A percentile compares a stretch with the other conserved stretches of the same genome.
Conservation (phyloP, 2,113 vertebrate genomes). For the Nothocercus julius region DNA sequence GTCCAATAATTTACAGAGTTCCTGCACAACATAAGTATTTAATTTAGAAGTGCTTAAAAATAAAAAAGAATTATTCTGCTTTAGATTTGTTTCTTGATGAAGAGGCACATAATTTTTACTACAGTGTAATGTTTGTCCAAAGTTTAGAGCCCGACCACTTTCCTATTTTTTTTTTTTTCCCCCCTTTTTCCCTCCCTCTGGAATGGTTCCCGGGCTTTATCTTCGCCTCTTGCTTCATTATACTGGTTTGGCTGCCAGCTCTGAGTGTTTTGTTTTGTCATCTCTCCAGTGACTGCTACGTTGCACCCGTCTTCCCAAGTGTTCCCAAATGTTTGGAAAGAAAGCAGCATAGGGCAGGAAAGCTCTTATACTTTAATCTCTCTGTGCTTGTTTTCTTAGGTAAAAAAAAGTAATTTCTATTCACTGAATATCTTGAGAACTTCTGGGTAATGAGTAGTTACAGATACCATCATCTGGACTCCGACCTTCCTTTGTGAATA, state of each 20-base stretch:
- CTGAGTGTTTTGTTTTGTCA: constrained; percentile 35
- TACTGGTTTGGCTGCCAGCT: background rate
- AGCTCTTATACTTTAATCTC: background rate
- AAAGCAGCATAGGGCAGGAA: background rate
- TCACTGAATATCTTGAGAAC: background rate
- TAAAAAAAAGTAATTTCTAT: background rate
- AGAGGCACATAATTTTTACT: constrained; percentile 14
- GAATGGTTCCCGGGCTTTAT: background rate
- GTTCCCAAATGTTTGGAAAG: background rate
- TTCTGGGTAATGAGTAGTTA: background rate
- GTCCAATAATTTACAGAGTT: background rate
- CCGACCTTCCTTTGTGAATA: background rate
- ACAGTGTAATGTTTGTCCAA: background rate
- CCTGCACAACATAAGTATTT: background rate
- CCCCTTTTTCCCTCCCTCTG: background rate
- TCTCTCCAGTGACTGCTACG: background rate
- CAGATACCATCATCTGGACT: background rate
- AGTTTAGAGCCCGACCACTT: constrained; percentile 1
- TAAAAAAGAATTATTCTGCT: background rate
- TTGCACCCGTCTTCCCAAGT: background rate
- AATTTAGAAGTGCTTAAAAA: background rate
- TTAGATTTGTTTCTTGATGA: constrained; percentile 8
- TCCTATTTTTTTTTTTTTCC: background rate
- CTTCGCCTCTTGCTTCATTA: background rate
- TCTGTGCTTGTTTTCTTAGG: background rate